Conservation (phyloP, 2,888 invertebrate genomes). For the Pheosia gnoma region DNA sequence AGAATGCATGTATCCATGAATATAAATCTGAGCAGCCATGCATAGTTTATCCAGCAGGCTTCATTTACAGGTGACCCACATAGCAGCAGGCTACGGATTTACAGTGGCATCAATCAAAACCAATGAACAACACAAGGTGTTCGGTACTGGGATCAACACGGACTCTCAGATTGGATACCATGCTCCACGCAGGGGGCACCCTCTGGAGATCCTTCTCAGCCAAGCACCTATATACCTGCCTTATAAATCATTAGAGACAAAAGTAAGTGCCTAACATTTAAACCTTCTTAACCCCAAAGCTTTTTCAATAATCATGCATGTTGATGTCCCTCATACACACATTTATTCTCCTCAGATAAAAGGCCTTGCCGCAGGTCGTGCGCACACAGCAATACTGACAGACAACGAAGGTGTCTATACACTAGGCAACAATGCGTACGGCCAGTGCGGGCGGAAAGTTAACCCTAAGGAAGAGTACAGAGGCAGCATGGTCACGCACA, state of each 20-base stretch:
- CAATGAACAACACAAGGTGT: conserved; percentile 87
- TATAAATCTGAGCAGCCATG: background rate
- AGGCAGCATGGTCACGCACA: conserved; percentile 86
- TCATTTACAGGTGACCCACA: conserved; percentile 83
- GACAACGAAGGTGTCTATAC: conserved; percentile 91
- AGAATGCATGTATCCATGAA: conserved; percentile 3
- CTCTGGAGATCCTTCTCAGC: conserved; percentile 87
- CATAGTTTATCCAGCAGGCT: too few relatives aligned
- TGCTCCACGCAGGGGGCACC: conserved; percentile 84
- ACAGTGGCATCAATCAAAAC: conserved; percentile 89
- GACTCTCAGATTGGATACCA: conserved; percentile 95
- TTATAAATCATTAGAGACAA: conserved; percentile 83
- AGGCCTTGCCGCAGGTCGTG: conserved; percentile 91
- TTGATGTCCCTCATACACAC: background rate
- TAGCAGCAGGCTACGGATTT: conserved; percentile 96
- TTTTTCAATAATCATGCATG: too few relatives aligned
- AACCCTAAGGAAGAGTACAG: conserved; percentile 90
- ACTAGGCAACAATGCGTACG: conserved; percentile 96
- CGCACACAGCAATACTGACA: conserved; percentile 92
- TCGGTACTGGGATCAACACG: conserved; percentile 95
- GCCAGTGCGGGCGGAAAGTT: conserved; percentile 95
- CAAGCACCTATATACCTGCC: conserved; percentile 90
- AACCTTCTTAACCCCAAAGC: too few relatives aligned
- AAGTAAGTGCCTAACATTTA: conserved; percentile 48
- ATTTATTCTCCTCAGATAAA: conserved; percentile 50